A percentile compares a stretch with the other conserved stretches of the same genome.
Evolutionary conservation across 2,888 invertebrate genomes (phyloP).

Genomic region (Horisme vitalbata): DNA sequence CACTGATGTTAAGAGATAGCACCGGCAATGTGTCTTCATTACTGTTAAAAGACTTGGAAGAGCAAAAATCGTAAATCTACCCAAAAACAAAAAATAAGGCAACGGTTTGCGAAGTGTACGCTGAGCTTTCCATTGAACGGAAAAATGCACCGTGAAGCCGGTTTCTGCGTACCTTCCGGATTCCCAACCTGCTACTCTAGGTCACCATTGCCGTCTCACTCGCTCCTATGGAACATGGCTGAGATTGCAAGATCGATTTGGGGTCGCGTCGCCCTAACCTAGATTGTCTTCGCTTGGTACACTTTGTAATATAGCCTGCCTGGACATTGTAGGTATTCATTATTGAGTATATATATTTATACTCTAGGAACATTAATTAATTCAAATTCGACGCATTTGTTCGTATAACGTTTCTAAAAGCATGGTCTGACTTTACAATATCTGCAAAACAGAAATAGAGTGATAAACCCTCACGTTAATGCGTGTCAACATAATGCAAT

Average conservation of each 20-base stretch:
- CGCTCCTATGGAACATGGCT: constrained; percentile 52
- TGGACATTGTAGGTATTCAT: constrained; percentile 20
- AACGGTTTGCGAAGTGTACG: constrained; percentile 57
- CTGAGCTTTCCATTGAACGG: constrained; percentile 80
- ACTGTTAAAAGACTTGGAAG: constrained; percentile 31
- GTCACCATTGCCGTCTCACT: constrained; percentile 68
- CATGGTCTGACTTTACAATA: no score
- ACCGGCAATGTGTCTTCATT: constrained; percentile 16
- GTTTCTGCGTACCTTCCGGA: constrained; percentile 79
- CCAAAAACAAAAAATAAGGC: constrained; percentile 43
- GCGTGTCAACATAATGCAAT: no score
- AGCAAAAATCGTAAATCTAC: constrained; percentile 37
- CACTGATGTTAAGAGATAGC: constrained; percentile 14
- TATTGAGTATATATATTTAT: no score
- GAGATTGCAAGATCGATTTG: constrained; percentile 70
- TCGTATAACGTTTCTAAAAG: no score
- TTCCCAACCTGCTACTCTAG: constrained; percentile 82
- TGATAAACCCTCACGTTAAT: no score
- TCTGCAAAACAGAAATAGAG: no score
- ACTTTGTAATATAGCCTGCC: constrained; percentile 56
- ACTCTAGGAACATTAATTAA: no score
- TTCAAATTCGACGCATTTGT: no score
- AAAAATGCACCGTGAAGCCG: constrained; percentile 79
- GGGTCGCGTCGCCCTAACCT: constrained; percentile 81
- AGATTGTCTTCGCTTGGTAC: constrained; percentile 68